phyloP scores from a whole-genome alignment of 1,140 invertebrate genomes.

The Ceratosolen fusciceps region DNA sequence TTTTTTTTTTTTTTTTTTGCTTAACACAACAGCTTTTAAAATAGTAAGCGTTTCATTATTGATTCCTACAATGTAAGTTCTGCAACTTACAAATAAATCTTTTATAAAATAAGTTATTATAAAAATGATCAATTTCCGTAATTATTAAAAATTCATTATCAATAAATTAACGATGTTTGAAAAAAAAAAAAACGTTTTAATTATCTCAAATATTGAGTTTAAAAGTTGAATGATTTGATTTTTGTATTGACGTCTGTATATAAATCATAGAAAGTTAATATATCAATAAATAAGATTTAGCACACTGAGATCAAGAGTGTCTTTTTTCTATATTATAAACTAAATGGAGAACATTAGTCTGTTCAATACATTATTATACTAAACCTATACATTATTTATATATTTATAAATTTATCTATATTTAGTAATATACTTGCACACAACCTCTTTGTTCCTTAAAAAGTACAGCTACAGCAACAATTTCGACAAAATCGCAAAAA shows the following conservation, averaged over 20 bases:
- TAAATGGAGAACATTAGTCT: background rate
- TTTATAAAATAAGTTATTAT: constrained; percentile 9
- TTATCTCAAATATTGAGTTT: background rate
- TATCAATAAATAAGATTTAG: constrained; percentile 21
- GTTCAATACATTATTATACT: constrained; percentile 20
- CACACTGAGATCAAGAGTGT: constrained; percentile 17
- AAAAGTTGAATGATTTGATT: background rate
- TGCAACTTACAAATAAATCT: constrained; percentile 16
- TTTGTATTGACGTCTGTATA: constrained; percentile 4
- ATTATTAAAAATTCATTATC: background rate
- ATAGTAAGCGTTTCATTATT: constrained; percentile 1
- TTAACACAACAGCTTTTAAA: background rate
- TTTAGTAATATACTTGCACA: constrained; percentile 57
- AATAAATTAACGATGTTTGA: background rate
- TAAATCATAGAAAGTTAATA: background rate
- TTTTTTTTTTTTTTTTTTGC: too few species aligned
- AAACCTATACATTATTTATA: constrained; percentile 45
- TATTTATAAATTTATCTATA: constrained; percentile 49
- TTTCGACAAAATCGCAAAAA: constrained; percentile 51
- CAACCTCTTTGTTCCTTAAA: constrained; percentile 61
- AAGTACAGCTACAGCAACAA: constrained; percentile 54
- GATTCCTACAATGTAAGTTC: constrained; percentile 12
- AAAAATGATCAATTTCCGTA: background rate
- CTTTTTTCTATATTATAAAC: constrained; percentile 13
- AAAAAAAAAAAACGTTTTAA: background rate